Evolutionary conservation across 1,140 invertebrate genomes (phyloP).

Genomic region (Neodiprion virginianus): DNA sequence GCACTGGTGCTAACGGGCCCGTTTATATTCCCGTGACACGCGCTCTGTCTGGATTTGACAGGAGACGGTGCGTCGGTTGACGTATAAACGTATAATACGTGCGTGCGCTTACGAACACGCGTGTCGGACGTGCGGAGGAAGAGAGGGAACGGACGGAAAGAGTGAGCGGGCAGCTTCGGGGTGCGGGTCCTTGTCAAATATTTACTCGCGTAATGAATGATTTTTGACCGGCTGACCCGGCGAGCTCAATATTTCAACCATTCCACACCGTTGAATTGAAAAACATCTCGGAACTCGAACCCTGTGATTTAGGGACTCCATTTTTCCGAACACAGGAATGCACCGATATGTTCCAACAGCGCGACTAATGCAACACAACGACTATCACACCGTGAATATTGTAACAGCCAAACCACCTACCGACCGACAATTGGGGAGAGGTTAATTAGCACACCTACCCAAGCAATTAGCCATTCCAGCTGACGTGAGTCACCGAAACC

Average conservation of each 20-base stretch:
- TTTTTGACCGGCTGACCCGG: not conserved
- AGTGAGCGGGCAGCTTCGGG: not conserved
- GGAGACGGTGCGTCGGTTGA: not conserved
- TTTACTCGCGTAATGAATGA: not conserved
- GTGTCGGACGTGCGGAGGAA: not conserved
- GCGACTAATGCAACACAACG: too few relatives aligned
- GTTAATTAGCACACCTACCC: not conserved
- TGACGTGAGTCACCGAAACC: not conserved
- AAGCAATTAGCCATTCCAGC: not conserved
- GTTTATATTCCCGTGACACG: not conserved
- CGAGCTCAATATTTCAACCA: not conserved
- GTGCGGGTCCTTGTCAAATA: not conserved
- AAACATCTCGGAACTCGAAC: not conserved
- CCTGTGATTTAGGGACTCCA: too few relatives aligned
- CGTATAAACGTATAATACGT: too few relatives aligned
- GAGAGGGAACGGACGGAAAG: not conserved
- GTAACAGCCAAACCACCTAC: too few relatives aligned
- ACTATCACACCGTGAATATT: too few relatives aligned
- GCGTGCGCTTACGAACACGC: too few relatives aligned
- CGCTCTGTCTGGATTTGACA: not conserved
- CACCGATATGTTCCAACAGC: too few relatives aligned
- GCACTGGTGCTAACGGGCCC: constrained; percentile 3
- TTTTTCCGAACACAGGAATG: too few relatives aligned
- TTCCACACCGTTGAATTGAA: not conserved
- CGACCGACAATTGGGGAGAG: not conserved